A percentile compares a stretch with the other conserved stretches of the same genome.
Evolutionary conservation across 2,797 vertebrate species (phyloP).

Genomic region (Benthosema pterotum): DNA sequence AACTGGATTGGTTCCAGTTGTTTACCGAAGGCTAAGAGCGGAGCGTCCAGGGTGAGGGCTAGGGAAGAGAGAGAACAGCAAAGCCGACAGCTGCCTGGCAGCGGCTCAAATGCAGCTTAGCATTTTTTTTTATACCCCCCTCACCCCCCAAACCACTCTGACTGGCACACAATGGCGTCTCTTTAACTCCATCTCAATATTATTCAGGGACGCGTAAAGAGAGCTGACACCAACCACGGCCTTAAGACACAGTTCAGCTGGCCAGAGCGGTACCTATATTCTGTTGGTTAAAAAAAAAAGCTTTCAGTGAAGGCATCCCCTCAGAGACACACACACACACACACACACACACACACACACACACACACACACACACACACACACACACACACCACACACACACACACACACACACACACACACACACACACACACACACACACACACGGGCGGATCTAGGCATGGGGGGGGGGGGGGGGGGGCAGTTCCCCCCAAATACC

Average conservation of each 20-base stretch:
- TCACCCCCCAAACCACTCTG: constrained; percentile 57
- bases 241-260: constrained; percentile 73
- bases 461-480: no score
- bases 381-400: no score
- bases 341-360: no score
- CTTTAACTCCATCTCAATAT: constrained; percentile 81
- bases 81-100: constrained; percentile 85
- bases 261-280: constrained; percentile 72
- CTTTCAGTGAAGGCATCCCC: constrained; percentile 69
- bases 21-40: constrained; percentile 81
- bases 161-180: constrained; percentile 79
- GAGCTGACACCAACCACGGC: constrained; percentile 72
- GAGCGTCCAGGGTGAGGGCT: constrained; percentile 66
- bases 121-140: constrained; percentile 56
- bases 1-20: constrained; percentile 86
- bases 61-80: constrained; percentile 64
- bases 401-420: constrained; percentile 54
- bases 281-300: constrained; percentile 66
- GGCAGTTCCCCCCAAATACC: no score
- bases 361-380: no score
- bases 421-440: constrained; percentile 25
- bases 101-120: constrained; percentile 82
- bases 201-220: constrained; percentile 73
- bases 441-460: no score
- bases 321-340: no score